Conservation (phyloP, 2,797 vertebrate genomes). For the Monodelphis domestica region DNA sequence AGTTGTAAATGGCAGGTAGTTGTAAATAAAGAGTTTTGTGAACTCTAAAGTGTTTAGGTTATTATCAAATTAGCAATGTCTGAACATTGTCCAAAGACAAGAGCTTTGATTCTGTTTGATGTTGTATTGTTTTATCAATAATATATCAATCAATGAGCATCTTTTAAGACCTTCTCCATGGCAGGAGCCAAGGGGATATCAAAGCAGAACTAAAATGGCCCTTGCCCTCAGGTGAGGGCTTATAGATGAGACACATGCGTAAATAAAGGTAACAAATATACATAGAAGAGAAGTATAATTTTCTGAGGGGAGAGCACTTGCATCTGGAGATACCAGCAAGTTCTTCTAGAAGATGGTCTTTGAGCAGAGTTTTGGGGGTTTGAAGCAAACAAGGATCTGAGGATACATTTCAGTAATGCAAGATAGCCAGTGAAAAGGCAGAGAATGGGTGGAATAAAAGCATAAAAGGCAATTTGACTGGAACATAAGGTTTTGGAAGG, state of each 20-base stretch:
- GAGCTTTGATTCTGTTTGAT: background rate
- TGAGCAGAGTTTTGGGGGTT: background rate
- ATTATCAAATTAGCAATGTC: background rate
- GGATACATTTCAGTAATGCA: no score
- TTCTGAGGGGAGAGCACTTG: background rate
- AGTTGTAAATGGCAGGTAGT: background rate
- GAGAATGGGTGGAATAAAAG: no score
- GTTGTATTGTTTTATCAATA: background rate
- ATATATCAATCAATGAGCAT: no score
- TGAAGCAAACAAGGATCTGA: background rate
- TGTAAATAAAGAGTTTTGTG: background rate
- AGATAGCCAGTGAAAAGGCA: no score
- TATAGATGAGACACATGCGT: background rate
- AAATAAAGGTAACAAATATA: background rate
- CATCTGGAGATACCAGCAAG: background rate
- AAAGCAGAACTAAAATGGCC: background rate
- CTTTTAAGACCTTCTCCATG: background rate
- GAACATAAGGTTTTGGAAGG: no score
- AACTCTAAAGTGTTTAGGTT: background rate
- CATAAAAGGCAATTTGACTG: no score
- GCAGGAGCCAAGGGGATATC: background rate
- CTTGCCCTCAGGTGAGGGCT: background rate
- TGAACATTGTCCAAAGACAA: background rate
- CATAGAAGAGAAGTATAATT: background rate
- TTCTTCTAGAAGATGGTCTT: background rate